phyloP scores from a whole-genome alignment of 1,140 invertebrate species.

The Brachionus angularis region DNA sequence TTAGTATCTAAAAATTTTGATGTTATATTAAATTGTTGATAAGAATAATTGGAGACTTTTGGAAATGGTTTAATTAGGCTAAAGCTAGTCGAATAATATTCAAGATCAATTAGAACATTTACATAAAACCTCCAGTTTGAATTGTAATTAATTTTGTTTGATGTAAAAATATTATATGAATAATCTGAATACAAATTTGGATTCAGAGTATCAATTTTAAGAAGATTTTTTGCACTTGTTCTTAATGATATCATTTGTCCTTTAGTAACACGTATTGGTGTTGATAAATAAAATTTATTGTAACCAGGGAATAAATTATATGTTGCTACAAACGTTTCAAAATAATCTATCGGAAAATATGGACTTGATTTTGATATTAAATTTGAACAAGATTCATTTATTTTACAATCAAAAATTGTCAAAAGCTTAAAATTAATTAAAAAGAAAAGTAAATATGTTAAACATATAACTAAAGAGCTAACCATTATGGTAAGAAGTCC shows the following conservation, averaged over 20 bases:
- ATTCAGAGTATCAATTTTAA: background rate
- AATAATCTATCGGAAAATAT: too few relatives aligned
- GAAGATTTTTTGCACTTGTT: too few relatives aligned
- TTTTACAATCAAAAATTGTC: too few relatives aligned
- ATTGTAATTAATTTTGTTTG: background rate
- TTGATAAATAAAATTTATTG: background rate
- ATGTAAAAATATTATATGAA: background rate
- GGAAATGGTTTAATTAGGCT: background rate
- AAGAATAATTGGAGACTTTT: background rate
- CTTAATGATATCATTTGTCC: background rate
- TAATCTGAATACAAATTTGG: too few relatives aligned
- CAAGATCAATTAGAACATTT: background rate
- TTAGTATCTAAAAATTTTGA: constrained; percentile 1
- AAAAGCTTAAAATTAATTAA: too few relatives aligned
- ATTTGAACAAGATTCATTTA: too few relatives aligned
- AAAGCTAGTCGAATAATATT: background rate
- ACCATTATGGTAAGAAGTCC: background rate
- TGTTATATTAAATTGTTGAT: background rate
- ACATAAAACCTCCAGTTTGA: constrained; percentile 21
- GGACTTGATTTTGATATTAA: background rate
- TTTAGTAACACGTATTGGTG: background rate
- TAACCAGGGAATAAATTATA: background rate
- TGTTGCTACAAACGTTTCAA: too few relatives aligned
- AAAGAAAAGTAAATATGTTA: too few relatives aligned
- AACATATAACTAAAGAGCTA: too few relatives aligned